Evolutionary conservation across 2,888 invertebrate genomes (phyloP).

Genomic region (Cephus spinipes): DNA sequence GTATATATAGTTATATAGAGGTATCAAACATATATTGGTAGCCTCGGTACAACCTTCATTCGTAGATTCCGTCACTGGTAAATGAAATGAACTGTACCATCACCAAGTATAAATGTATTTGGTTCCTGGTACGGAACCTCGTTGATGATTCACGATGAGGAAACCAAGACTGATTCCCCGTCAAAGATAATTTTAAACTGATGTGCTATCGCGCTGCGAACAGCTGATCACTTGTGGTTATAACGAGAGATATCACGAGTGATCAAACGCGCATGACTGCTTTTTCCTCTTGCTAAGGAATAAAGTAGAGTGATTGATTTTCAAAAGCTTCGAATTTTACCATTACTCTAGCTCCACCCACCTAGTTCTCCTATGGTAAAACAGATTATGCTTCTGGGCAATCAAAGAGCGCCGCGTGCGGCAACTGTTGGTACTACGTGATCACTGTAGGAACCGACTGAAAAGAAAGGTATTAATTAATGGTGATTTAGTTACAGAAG

Average conservation of each 20-base stretch:
- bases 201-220: background rate
- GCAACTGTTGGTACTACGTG: background rate
- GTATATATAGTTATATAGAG: background rate
- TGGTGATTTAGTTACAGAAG: background rate
- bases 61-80: background rate
- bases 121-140: background rate
- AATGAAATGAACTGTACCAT: background rate
- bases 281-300: background rate
- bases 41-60: background rate
- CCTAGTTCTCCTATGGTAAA: background rate
- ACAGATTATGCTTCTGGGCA: background rate
- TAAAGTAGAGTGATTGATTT: background rate
- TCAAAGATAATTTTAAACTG: background rate
- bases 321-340: background rate
- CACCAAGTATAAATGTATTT: background rate
- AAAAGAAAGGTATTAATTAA: background rate
- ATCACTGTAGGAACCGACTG: background rate
- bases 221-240: background rate
- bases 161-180: background rate
- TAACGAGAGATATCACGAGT: background rate
- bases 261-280: background rate
- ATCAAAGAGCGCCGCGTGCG: background rate
- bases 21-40: background rate
- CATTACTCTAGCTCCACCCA: background rate
- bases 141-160: background rate